Percentiles rank a stretch among this genome's conserved stretches.
These are phyloP conservation scores for Drosophila ironensis DNA, from an alignment of 1,140 invertebrate species.

Conservation along the genomic window DNA sequence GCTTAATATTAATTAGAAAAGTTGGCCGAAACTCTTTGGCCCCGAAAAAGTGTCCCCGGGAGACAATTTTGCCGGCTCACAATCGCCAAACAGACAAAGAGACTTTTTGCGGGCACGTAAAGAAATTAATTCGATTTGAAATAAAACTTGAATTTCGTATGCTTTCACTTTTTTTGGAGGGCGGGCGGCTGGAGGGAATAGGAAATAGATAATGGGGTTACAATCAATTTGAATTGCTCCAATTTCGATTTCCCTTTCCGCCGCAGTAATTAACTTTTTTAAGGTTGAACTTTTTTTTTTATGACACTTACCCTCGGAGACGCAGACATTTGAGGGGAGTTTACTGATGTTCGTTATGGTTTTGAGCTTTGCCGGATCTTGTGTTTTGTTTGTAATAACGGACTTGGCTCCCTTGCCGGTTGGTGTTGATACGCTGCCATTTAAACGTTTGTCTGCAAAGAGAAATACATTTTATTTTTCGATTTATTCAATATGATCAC, in stretches of 20 bases:
- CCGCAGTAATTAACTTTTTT: slow-evolving; percentile 10
- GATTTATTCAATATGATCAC: too few species aligned
- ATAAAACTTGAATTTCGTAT: slow-evolving; percentile 51
- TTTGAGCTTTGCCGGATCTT: slow-evolving; percentile 32
- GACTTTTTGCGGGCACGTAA: slow-evolving; percentile 31
- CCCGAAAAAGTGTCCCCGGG: slow-evolving; percentile 49
- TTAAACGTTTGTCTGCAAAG: slow-evolving; percentile 58
- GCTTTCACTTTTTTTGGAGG: slow-evolving; percentile 54
- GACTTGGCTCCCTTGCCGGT: slow-evolving; percentile 33
- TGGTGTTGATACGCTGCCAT: slow-evolving; percentile 13
- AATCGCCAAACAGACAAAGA: slow-evolving; percentile 29
- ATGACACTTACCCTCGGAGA: slow-evolving; percentile 58
- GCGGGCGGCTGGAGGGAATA: slow-evolving; percentile 3
- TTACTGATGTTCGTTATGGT: slow-evolving; percentile 27
- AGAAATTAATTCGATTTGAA: slow-evolving; percentile 45
- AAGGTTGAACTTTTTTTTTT: neutral
- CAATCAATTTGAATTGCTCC: slow-evolving; percentile 36
- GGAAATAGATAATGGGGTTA: slow-evolving; percentile 38
- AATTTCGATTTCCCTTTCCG: slow-evolving; percentile 20
- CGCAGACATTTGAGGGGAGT: slow-evolving; percentile 24
- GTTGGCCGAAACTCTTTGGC: slow-evolving; percentile 40
- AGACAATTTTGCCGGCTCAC: slow-evolving; percentile 25
- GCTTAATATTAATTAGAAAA: slow-evolving; percentile 76
- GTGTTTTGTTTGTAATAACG: slow-evolving; percentile 16
- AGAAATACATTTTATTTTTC: too few species aligned